Evolutionary conservation across 2,888 invertebrate species (phyloP).

Genomic region (Pycnomerus fuliginosus): DNA sequence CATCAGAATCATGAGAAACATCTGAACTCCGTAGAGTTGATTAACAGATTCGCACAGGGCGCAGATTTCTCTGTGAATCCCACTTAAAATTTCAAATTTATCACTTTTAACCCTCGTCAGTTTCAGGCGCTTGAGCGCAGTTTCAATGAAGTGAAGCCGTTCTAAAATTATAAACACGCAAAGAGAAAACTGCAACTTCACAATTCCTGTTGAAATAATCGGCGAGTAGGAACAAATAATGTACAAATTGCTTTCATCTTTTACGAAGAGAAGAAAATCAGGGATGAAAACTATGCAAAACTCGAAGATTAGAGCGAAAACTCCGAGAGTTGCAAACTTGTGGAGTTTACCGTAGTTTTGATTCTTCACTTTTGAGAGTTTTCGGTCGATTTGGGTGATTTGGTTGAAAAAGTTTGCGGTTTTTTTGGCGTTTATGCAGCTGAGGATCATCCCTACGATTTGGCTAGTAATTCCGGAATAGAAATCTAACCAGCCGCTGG

Average conservation of each 20-base stretch:
- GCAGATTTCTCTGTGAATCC: slow-evolving; percentile 25
- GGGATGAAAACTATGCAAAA: slow-evolving; percentile 6
- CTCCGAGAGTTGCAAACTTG: background rate
- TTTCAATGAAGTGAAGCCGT: slow-evolving; percentile 1
- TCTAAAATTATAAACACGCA: slow-evolving; percentile 9
- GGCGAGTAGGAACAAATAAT: slow-evolving; percentile 9
- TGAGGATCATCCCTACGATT: slow-evolving; percentile 2
- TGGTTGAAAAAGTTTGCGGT: slow-evolving; percentile 2
- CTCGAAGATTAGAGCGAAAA: slow-evolving; percentile 1
- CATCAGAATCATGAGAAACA: slow-evolving; percentile 23
- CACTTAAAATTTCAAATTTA: slow-evolving; percentile 20
- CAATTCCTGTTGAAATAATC: slow-evolving; percentile 6
- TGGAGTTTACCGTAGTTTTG: background rate
- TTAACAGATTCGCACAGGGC: slow-evolving; percentile 22
- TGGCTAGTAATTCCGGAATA: slow-evolving; percentile 9
- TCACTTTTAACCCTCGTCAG: background rate
- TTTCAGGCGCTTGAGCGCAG: background rate
- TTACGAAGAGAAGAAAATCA: slow-evolving; percentile 4
- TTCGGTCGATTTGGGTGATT: slow-evolving; percentile 1
- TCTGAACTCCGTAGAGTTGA: slow-evolving; percentile 26
- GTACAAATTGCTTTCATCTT: slow-evolving; percentile 7
- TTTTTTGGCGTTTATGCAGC: slow-evolving; percentile 9
- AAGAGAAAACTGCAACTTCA: slow-evolving; percentile 9
- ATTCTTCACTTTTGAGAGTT: slow-evolving; percentile 1
- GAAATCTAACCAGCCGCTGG: slow-evolving; percentile 12